Evolutionary conservation across 2,888 invertebrate genomes (phyloP).

Genomic region (Brenthis hecate): DNA sequence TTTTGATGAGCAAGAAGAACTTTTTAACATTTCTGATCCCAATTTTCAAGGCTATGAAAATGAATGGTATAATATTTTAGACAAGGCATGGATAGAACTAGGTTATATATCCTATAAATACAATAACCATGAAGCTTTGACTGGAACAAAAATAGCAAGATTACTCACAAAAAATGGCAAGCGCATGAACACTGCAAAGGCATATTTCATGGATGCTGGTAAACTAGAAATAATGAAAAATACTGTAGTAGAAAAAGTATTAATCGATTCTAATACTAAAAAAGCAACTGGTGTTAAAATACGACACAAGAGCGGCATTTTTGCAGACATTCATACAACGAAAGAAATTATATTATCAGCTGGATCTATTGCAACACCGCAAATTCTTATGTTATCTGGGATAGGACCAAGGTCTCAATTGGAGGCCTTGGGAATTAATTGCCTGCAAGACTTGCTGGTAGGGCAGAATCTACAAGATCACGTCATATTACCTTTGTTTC

Average conservation of each 20-base stretch:
- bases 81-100: conserved; percentile 64
- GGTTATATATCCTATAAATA: conserved; percentile 50
- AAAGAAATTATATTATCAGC: conserved; percentile 78
- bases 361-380: conserved; percentile 74
- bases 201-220: conserved; percentile 59
- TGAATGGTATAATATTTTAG: conserved; percentile 50
- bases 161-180: conserved; percentile 69
- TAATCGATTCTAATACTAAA: conserved; percentile 70
- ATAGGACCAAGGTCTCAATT: conserved; percentile 70
- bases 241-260: conserved; percentile 72
- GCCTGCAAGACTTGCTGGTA: conserved; percentile 64
- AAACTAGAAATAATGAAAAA: conserved; percentile 72
- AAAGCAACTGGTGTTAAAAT: conserved; percentile 66
- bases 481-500: conserved; percentile 55
- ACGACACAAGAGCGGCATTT: conserved; percentile 52
- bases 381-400: conserved; percentile 78
- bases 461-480: conserved; percentile 81
- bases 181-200: conserved; percentile 75
- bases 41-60: conserved; percentile 40
- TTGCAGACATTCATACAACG: conserved; percentile 54
- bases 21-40: conserved; percentile 43
- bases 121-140: conserved; percentile 54
- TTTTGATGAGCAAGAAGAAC: conserved; percentile 69
- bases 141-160: conserved; percentile 74
- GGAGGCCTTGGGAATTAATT: conserved; percentile 55